Base-by-base conservation (phyloP, 2,113 vertebrate species). In the Maccullochella peelii region DNA sequence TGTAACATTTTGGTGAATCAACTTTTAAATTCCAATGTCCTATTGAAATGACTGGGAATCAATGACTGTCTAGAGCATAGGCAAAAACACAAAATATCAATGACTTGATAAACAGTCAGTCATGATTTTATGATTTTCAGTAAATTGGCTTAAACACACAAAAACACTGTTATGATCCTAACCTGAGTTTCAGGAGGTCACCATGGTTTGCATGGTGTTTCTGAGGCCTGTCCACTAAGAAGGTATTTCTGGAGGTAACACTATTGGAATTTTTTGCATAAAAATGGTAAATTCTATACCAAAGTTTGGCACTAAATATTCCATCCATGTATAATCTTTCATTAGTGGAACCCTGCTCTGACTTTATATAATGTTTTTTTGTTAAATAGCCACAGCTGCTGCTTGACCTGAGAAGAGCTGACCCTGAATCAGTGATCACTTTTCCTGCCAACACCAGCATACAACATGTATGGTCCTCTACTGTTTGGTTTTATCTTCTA, bases 391-490 rank as follows among this genome's bases (percentile, higher is more conserved):
- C 12, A n/a, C 18, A 14, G 44, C 66, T 40, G 36, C 33, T 59
- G 25, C 15, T 25, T 16, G 27, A 54, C 67, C 68, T 9, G 10
- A 25, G 50, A 44, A 58, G n/a, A 25, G 15, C 50, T 47, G 42
- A 42, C 62, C 54, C 77, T 90, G 84, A 87, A 89, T 69, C 86
- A 75, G 82, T 78, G 90, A 89, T 77, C 85, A 77, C 79, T 79
- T 77, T 77, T 84, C 72, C 86, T 91, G 88, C 87, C 50, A 8
- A 85, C 80, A 62, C 73, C 81, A 77, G 77, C 85, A 63, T 82
- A 86, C 74, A 58, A 83, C 83, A 52, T 33, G 58, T 67, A 52
- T 68, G 68, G 33, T 88, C 81, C 85, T 80, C 80, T 83, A 80
- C 83, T 62, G 52, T 84, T 83, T 58, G 76, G 81, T 83, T 88